phyloP scores from a whole-genome alignment of 2,113 vertebrate species.

The Poicephalus gulielmi region DNA sequence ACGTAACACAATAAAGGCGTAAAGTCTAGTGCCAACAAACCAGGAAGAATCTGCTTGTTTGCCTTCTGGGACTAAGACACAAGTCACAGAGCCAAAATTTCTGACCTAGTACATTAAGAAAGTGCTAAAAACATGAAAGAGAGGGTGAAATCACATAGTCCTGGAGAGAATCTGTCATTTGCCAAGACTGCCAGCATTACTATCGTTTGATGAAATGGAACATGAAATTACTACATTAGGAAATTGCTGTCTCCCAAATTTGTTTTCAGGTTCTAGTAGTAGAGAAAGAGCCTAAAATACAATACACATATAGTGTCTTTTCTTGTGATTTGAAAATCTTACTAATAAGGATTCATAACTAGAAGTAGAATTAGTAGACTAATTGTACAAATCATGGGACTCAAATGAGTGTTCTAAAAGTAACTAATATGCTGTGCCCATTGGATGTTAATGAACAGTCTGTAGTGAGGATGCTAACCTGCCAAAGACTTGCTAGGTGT shows the following conservation, averaged over 20 bases:
- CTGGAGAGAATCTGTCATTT: background rate
- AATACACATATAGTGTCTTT: background rate
- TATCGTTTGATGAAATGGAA: background rate
- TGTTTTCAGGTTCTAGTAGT: background rate
- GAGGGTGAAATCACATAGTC: background rate
- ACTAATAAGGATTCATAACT: background rate
- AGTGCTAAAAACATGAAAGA: background rate
- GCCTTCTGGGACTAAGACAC: background rate
- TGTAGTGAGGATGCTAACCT: background rate
- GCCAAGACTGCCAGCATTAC: background rate
- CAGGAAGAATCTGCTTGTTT: background rate
- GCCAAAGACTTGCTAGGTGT: background rate
- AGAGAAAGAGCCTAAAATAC: background rate
- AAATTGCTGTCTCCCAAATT: background rate
- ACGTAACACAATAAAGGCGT: background rate
- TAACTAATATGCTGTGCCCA: background rate
- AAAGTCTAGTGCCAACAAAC: background rate
- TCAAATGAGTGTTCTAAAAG: background rate
- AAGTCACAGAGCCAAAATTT: background rate
- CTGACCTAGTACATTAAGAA: background rate
- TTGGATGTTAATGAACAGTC: background rate
- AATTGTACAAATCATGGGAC: background rate
- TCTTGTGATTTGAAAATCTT: background rate
- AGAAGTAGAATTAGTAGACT: background rate
- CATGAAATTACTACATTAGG: background rate